phyloP scores from a whole-genome alignment of 1,140 invertebrate species.

The Drepana arcuata region DNA sequence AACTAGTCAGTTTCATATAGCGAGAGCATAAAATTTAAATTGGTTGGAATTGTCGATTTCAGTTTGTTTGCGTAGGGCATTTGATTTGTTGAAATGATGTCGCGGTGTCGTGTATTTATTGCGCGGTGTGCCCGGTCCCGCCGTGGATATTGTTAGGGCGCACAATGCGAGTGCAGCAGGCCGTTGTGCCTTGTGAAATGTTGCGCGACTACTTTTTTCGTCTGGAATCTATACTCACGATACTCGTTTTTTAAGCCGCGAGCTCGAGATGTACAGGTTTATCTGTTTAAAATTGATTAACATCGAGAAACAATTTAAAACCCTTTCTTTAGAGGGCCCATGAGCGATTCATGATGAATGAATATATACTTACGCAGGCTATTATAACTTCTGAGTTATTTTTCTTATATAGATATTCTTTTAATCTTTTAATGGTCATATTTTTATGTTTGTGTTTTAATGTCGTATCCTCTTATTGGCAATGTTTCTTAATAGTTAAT shows the following conservation, averaged over 20 bases:
- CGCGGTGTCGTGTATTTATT: constrained; percentile 43
- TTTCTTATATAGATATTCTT: constrained; percentile 27
- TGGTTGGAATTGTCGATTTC: constrained; percentile 40
- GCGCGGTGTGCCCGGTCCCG: constrained; percentile 40
- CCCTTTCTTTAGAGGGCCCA: constrained; percentile 60
- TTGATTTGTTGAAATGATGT: constrained; percentile 51
- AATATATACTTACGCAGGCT: constrained; percentile 35
- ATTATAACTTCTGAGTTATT: constrained; percentile 47
- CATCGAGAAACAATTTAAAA: constrained; percentile 70
- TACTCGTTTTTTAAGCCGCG: constrained; percentile 66
- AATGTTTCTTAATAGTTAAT: too few relatives aligned
- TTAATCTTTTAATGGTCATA: constrained; percentile 20
- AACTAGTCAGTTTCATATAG: too few relatives aligned
- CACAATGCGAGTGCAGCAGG: constrained; percentile 64
- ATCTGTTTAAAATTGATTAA: constrained; percentile 72
- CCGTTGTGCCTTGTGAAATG: constrained; percentile 69
- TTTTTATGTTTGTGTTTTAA: constrained; percentile 11
- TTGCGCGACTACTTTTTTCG: constrained; percentile 71
- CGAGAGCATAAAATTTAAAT: constrained; percentile 38
- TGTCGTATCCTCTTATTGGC: too few relatives aligned
- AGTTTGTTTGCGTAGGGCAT: constrained; percentile 45
- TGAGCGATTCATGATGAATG: constrained; percentile 59
- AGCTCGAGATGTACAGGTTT: constrained; percentile 69
- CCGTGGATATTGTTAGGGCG: constrained; percentile 60
- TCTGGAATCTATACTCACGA: constrained; percentile 68